Conservation (phyloP, 2,888 invertebrate species). For the Drosophila niveifrons region DNA sequence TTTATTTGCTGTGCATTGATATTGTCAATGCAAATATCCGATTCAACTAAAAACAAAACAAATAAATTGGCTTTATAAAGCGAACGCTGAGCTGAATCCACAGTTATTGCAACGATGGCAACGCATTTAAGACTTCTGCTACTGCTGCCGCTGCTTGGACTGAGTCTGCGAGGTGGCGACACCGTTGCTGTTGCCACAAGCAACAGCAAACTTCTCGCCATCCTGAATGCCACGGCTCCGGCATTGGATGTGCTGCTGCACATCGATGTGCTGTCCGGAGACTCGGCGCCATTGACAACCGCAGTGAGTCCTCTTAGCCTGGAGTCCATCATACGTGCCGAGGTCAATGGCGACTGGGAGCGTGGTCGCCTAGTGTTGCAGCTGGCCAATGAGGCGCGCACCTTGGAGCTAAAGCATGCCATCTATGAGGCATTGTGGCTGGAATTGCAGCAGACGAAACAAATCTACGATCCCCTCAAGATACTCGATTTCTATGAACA, state of each 20-base stretch:
- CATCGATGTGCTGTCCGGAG: conserved; percentile 44
- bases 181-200: not conserved
- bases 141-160: conserved; percentile 21
- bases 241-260: conserved; percentile 53
- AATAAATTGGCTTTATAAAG: conserved; percentile 36
- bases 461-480: conserved; percentile 60
- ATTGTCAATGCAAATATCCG: conserved; percentile 55
- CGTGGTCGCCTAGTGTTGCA: conserved; percentile 47
- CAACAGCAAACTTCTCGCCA: conserved; percentile 37
- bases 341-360: conserved; percentile 65
- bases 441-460: conserved; percentile 58
- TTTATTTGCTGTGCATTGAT: conserved; percentile 31
- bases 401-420: conserved; percentile 57
- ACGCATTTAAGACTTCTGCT: conserved; percentile 15
- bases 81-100: not conserved
- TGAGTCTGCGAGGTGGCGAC: not conserved
- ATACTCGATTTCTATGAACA: conserved; percentile 58
- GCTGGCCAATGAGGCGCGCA: conserved; percentile 43
- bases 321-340: conserved; percentile 60
- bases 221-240: conserved; percentile 42
- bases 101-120: conserved; percentile 24
- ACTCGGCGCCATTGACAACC: conserved; percentile 1
- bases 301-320: conserved; percentile 18
- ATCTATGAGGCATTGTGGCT: conserved; percentile 71
- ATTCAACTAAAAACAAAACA: conserved; percentile 45